Evolutionary conservation across 1,140 invertebrate genomes (phyloP).

Genomic region (Drosophila truncata): DNA sequence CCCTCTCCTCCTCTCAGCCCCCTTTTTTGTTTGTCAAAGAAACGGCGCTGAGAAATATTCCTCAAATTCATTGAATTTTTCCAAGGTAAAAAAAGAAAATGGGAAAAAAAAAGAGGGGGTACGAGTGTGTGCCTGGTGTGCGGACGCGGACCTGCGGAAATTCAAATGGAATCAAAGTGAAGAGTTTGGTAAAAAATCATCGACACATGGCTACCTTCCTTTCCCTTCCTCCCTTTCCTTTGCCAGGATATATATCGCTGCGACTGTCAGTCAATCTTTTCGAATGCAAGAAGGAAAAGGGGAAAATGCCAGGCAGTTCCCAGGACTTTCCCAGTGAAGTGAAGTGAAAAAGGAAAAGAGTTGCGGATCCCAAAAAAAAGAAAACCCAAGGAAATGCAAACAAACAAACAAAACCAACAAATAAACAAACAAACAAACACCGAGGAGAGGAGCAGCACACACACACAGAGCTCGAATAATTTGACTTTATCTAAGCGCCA

Average conservation of each 20-base stretch:
- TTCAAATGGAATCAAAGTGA: constrained; percentile 73
- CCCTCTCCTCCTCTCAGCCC: not conserved
- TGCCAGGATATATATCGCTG: constrained; percentile 22
- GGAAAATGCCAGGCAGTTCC: not conserved
- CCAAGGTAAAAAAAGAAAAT: constrained; percentile 5
- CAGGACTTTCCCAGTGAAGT: not conserved
- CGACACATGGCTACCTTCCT: constrained; percentile 21
- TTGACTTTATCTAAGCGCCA: constrained; percentile 74
- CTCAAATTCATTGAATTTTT: constrained; percentile 74
- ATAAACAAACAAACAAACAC: constrained; percentile 28
- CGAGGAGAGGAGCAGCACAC: not conserved
- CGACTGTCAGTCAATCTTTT: constrained; percentile 55
- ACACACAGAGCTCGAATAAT: constrained; percentile 55
- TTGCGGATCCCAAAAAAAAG: constrained; percentile 14
- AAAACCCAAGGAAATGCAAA: constrained; percentile 8
- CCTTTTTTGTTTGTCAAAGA: constrained; percentile 68
- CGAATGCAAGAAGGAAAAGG: constrained; percentile 14
- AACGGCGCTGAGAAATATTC: constrained; percentile 65
- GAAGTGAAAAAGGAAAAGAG: constrained; percentile 11
- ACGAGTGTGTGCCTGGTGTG: constrained; percentile 9
- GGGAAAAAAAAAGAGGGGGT: not conserved
- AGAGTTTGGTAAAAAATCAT: constrained; percentile 60
- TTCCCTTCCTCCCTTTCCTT: not conserved
- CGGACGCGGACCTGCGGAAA: constrained; percentile 52
- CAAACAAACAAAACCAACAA: constrained; percentile 38